Conservation (phyloP, 2,113 vertebrate species). For the Nibea coibor region DNA sequence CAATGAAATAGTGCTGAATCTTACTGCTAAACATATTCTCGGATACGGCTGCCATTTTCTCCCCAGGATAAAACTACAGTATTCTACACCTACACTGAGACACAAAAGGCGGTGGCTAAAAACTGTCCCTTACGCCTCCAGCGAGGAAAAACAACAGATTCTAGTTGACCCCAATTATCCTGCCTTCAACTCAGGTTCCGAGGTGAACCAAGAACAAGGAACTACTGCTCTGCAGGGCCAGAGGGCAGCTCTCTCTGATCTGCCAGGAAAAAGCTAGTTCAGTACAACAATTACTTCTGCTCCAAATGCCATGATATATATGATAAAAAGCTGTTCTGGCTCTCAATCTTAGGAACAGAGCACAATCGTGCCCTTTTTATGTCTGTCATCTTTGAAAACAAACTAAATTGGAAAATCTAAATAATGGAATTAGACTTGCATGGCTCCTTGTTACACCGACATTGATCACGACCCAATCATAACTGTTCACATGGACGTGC, state of each 20-base stretch:
- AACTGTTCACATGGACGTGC: neutral
- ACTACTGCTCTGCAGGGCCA: conserved; percentile 8
- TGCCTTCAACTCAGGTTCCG: conserved; percentile 14
- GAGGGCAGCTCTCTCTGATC: conserved; percentile 23
- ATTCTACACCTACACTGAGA: neutral
- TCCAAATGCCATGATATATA: neutral
- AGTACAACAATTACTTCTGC: conserved; percentile 32
- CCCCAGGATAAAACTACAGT: conserved; percentile 4
- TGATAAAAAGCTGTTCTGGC: neutral
- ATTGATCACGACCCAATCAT: neutral
- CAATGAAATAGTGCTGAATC: conserved; percentile 7
- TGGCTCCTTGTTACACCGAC: neutral
- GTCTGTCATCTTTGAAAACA: neutral
- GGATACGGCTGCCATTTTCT: neutral
- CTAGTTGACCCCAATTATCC: conserved; percentile 62
- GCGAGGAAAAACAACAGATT: conserved; percentile 41
- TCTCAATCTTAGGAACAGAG: neutral
- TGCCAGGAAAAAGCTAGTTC: conserved; percentile 11
- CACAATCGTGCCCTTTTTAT: too few relatives aligned
- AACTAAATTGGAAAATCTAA: neutral
- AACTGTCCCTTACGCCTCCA: conserved; percentile 30
- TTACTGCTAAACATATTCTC: neutral
- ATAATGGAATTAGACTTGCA: neutral
- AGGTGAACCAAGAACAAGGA: conserved; percentile 46
- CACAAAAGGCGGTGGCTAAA: conserved; percentile 14